Conservation (phyloP, 2,113 vertebrate genomes). For the Cyprinus carpio region DNA sequence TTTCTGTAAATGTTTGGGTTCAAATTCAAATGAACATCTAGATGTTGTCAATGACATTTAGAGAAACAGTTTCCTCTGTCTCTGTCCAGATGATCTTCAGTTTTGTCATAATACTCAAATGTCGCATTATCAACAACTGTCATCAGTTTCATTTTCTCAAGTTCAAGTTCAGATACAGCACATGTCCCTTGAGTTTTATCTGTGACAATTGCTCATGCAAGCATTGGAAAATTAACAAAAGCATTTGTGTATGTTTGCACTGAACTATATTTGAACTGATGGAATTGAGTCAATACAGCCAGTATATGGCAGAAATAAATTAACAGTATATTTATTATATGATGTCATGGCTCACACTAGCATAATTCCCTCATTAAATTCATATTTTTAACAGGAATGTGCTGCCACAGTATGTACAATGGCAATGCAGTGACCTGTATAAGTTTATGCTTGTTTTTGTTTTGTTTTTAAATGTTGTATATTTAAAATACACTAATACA, state of each 20-base stretch:
- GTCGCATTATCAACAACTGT: neutral
- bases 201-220: neutral
- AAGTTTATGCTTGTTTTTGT: neutral
- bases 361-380: neutral
- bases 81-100: slow-evolving; percentile 13
- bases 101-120: neutral
- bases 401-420: neutral
- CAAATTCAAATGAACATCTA: neutral
- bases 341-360: neutral
- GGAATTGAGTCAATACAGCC: neutral
- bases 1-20: neutral
- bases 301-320: neutral
- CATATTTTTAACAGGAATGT: neutral
- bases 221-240: neutral
- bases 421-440: neutral
- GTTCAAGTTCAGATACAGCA: neutral
- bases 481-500: neutral
- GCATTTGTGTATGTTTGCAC: neutral
- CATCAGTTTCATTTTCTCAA: neutral
- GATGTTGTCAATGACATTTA: neutral
- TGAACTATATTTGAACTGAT: slow-evolving; percentile 4
- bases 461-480: neutral
- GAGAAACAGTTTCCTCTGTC: neutral
- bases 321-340: neutral
- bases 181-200: neutral